Evolutionary conservation across 1,140 invertebrate genomes (phyloP), one percentile per base, ranked within the genome.

Genomic region (Schmidtea mediterranea): DNA sequence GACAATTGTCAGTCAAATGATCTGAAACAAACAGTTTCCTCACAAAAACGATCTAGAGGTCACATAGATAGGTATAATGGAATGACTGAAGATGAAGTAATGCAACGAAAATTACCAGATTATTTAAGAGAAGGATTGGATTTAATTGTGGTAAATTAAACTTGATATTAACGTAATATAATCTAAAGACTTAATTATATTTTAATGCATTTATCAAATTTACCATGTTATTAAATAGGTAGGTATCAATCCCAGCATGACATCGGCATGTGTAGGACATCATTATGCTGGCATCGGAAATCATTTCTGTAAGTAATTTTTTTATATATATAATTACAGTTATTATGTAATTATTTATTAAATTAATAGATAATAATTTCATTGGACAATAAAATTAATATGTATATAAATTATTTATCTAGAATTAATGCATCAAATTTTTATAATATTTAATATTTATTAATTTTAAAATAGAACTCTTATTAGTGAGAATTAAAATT

Each of bases 241-340:
- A 68, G 82, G 82, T 53, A 86, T 87, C 56, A 87, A 89, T 71
- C 82, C 82, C 23, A 82, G 82, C 2, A 68, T 86, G 54, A 84
- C 84, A 67, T 80, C 82, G 40, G 82, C 82, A 46, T 84, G 82
- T 66, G 86, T 84, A 69, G 82, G 82, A 8, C 82, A 86, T 66
- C 82, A 87, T 66, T 89, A 89, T 69, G 82, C 82, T 26, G 83
- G 83, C 40, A 82, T 81, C 46, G 82, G 82, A 21, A 87, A 89
- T 70, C 83, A 89, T 69, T 87, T 89, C 65, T 89, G 82, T 75
- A 62, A 74, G 72, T 69, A 50, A 43, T 41, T 45, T 46, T 15
- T 24, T n/a, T 10, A n/a, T n/a, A n/a, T n/a, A n/a, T n/a, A n/a
- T n/a, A n/a, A n/a, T n/a, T n/a, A n/a, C n/a, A n/a, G n/a, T n/a